These are phyloP conservation scores for Thaumatotibia leucotreta DNA, from an alignment of 1,140 invertebrate species.

Conservation along the genomic window DNA sequence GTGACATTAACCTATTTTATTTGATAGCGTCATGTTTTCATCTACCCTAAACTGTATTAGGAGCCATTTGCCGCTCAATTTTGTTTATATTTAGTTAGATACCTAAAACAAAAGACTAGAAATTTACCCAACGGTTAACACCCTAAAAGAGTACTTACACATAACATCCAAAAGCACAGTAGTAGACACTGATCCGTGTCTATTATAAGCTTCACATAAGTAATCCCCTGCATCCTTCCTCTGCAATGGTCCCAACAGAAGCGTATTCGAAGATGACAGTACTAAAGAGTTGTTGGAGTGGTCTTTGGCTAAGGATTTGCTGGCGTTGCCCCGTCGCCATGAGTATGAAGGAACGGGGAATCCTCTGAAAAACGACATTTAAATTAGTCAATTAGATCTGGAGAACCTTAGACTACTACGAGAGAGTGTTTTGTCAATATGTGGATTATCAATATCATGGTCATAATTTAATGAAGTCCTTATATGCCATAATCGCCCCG, in stretches of 20 bases:
- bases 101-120: no score
- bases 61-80: no score
- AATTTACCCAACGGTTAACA: slow-evolving; percentile 22
- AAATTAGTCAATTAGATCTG: not conserved
- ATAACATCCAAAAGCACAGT: slow-evolving; percentile 85
- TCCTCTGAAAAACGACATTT: slow-evolving; percentile 32
- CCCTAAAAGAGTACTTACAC: slow-evolving; percentile 80
- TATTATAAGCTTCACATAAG: slow-evolving; percentile 86
- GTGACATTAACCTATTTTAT: no score
- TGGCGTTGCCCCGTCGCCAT: slow-evolving; percentile 80
- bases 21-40: no score
- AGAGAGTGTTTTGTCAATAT: no score
- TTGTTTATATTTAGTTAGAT: no score
- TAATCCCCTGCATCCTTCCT: slow-evolving; percentile 83
- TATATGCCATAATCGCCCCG: no score
- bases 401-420: no score
- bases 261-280: slow-evolving; percentile 44
- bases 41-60: no score
- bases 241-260: slow-evolving; percentile 70
- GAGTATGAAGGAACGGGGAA: slow-evolving; percentile 79
- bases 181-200: slow-evolving; percentile 82
- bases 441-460: no score
- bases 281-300: slow-evolving; percentile 38
- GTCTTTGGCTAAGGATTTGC: slow-evolving; percentile 34
- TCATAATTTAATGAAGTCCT: no score